These are phyloP conservation scores for Trilocha varians DNA, from an alignment of 2,888 invertebrate species.

Conservation along the genomic window DNA sequence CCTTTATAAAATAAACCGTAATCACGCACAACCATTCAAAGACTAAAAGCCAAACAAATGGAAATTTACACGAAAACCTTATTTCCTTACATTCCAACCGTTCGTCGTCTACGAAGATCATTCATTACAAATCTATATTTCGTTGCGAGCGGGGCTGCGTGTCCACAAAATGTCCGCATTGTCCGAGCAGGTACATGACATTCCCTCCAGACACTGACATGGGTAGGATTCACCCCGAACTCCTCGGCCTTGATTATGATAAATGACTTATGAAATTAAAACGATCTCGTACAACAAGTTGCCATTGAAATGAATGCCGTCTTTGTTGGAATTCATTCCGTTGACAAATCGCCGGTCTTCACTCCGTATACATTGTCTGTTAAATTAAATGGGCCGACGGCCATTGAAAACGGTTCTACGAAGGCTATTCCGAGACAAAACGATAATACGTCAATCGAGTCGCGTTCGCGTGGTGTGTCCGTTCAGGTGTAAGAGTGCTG, in stretches of 20 bases:
- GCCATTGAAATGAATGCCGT: slow-evolving; percentile 67
- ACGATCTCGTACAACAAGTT: slow-evolving; percentile 68
- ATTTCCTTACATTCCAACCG: neutral
- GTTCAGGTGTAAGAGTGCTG: slow-evolving; percentile 24
- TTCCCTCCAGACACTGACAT: slow-evolving; percentile 68
- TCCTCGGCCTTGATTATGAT: slow-evolving; percentile 64
- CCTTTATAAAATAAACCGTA: too few relatives aligned
- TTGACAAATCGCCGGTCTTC: slow-evolving; percentile 67
- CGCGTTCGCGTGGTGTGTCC: slow-evolving; percentile 48
- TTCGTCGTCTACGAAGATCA: slow-evolving; percentile 11
- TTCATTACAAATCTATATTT: slow-evolving; percentile 19
- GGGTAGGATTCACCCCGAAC: slow-evolving; percentile 41
- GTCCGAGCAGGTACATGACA: slow-evolving; percentile 62
- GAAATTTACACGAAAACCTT: neutral
- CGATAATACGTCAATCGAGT: slow-evolving; percentile 58
- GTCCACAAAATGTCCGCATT: slow-evolving; percentile 46
- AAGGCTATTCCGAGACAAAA: slow-evolving; percentile 58
- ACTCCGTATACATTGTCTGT: slow-evolving; percentile 61
- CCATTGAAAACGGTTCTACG: slow-evolving; percentile 57
- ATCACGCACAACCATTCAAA: neutral
- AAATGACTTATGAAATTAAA: slow-evolving; percentile 74
- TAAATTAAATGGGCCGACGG: slow-evolving; percentile 59
- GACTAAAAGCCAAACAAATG: neutral
- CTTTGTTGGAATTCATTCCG: slow-evolving; percentile 69
- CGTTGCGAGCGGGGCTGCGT: slow-evolving; percentile 25